Percentiles rank a stretch among this genome's conserved stretches.
Evolutionary conservation across 2,888 invertebrate species (phyloP).

Genomic region (Zygogramma bicolorata): DNA sequence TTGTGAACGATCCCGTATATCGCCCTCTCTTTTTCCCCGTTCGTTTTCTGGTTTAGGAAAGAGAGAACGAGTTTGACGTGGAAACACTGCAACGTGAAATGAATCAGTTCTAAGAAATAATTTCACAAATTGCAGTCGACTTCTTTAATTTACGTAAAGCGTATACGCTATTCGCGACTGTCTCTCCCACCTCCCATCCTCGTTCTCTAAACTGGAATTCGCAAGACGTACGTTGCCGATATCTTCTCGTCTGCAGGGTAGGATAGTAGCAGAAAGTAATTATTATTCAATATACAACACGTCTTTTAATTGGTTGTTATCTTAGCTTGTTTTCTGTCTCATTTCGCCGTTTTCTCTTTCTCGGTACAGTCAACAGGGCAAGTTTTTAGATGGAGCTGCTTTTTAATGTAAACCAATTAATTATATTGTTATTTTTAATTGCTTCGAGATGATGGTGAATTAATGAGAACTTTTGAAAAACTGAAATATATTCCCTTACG

Average conservation of each 20-base stretch:
- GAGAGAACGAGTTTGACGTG: constrained; percentile 36
- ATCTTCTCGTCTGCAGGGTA: constrained; percentile 31
- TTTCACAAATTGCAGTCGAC: constrained; percentile 67
- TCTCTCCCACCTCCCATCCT: not conserved
- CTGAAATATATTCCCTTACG: not conserved
- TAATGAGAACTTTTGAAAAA: constrained; percentile 32
- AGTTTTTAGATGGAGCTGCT: constrained; percentile 38
- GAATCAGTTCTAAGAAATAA: constrained; percentile 65
- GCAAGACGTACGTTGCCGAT: not conserved
- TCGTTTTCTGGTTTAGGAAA: constrained; percentile 3
- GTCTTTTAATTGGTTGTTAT: constrained; percentile 68
- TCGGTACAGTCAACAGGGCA: constrained; percentile 43
- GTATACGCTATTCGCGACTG: not conserved
- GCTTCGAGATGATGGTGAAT: constrained; percentile 52
- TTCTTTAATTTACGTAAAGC: constrained; percentile 60
- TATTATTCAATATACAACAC: constrained; percentile 68
- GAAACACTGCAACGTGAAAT: constrained; percentile 29
- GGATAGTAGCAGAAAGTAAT: constrained; percentile 65
- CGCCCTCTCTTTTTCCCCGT: not conserved
- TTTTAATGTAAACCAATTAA: constrained; percentile 53
- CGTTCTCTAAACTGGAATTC: not conserved
- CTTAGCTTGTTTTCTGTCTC: constrained; percentile 53
- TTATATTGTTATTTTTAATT: constrained; percentile 53
- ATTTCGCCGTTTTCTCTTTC: constrained; percentile 39
- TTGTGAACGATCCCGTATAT: constrained; percentile 22